These are phyloP conservation scores for Seira sanloemensis DNA, from an alignment of 2,888 invertebrate species.

Conservation along the genomic window DNA sequence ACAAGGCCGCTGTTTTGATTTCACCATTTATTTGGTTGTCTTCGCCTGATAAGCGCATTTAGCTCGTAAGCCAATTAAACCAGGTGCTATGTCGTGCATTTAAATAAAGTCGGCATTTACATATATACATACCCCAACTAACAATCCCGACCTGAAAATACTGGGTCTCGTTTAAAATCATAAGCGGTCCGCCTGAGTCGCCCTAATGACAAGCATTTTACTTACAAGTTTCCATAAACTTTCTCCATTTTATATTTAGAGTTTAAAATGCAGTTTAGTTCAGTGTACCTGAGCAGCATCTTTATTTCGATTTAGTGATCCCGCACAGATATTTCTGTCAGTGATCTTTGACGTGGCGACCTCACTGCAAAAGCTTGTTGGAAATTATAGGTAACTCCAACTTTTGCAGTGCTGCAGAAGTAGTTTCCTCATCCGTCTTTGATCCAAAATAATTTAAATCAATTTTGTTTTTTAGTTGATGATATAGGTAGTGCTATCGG, in stretches of 20 bases:
- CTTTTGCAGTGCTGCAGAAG: constrained; percentile 33
- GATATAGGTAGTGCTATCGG: not conserved
- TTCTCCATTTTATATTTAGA: too few relatives aligned
- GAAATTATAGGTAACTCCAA: constrained; percentile 21
- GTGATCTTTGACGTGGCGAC: constrained; percentile 5
- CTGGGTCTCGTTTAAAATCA: constrained; percentile 12
- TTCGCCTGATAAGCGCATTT: constrained; percentile 22
- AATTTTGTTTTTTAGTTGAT: not conserved
- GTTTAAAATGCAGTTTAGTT: not conserved
- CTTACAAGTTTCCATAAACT: too few relatives aligned
- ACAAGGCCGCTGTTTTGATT: constrained; percentile 34
- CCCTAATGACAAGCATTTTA: too few relatives aligned
- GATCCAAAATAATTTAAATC: not conserved
- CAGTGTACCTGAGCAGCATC: constrained; percentile 39
- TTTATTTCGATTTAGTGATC: constrained; percentile 33
- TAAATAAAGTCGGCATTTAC: too few relatives aligned
- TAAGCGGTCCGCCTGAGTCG: constrained; percentile 47
- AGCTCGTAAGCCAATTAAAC: too few relatives aligned
- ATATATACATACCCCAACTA: constrained; percentile 29
- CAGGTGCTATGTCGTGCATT: too few relatives aligned
- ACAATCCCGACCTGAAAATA: constrained; percentile 42
- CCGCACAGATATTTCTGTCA: constrained; percentile 45
- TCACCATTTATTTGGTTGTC: not conserved
- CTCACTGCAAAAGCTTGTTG: not conserved
- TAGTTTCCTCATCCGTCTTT: not conserved